These are phyloP conservation scores for Morpho achilles DNA, from an alignment of 2,888 invertebrate genomes.

Conservation along the genomic window DNA sequence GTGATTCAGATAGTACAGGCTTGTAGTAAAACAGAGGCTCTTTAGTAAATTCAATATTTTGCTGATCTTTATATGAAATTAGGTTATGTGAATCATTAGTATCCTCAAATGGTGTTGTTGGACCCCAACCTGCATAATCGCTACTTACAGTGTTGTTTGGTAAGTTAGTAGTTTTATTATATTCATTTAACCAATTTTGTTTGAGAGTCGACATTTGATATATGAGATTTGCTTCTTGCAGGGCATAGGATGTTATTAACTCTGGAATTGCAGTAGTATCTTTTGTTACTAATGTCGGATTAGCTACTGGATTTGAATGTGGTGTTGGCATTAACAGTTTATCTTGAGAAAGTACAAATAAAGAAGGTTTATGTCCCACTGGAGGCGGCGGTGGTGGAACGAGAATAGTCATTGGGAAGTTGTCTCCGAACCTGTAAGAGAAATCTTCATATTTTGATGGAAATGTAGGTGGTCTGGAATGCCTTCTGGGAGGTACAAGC, in stretches of 20 bases:
- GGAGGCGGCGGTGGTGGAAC: conserved; percentile 83
- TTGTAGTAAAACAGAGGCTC: conserved; percentile 61
- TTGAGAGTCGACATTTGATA: conserved; percentile 81
- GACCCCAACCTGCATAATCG: conserved; percentile 74
- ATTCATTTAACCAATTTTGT: conserved; percentile 63
- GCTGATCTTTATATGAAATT: conserved; percentile 49
- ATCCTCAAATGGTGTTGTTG: conserved; percentile 61
- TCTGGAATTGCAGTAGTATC: conserved; percentile 43
- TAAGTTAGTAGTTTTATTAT: conserved; percentile 48
- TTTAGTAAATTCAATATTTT: conserved; percentile 28
- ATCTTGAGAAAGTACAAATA: conserved; percentile 51
- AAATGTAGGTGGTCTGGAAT: conserved; percentile 41
- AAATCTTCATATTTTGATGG: conserved; percentile 71
- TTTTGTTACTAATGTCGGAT: conserved; percentile 35
- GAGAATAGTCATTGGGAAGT: conserved; percentile 82
- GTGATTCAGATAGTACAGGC: conserved; percentile 58
- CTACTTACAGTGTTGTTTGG: conserved; percentile 56
- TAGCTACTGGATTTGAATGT: conserved; percentile 34
- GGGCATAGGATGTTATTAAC: conserved; percentile 62
- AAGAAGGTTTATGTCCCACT: conserved; percentile 41
- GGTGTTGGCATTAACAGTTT: conserved; percentile 37
- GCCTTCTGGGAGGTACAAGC: conserved; percentile 42
- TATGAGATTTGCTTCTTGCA: conserved; percentile 82
- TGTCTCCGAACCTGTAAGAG: conserved; percentile 72
- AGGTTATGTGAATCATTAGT: conserved; percentile 64